These are phyloP conservation scores for Norana najaformis DNA, from an alignment of 2,888 invertebrate species.

Conservation along the genomic window DNA sequence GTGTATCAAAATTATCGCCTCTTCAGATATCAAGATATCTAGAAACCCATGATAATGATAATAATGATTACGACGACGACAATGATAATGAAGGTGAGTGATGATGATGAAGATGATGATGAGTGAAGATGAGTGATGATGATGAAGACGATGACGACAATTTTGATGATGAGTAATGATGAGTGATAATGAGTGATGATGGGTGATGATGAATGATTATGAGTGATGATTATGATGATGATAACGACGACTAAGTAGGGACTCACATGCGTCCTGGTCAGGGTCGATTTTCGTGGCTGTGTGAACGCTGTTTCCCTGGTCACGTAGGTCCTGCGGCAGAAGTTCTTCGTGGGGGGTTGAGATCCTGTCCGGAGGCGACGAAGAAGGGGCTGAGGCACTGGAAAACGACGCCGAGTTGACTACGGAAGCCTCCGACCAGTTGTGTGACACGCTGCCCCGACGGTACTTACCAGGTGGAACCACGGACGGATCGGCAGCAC, in stretches of 20 bases:
- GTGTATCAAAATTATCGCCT: too few species aligned
- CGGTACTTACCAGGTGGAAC: slow-evolving; percentile 42
- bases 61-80: too few species aligned
- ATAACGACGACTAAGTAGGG: neutral
- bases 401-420: slow-evolving; percentile 20
- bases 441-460: slow-evolving; percentile 38
- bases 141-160: neutral
- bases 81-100: neutral
- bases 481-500: slow-evolving; percentile 32
- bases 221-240: slow-evolving; percentile 20
- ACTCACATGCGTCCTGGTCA: slow-evolving; percentile 15
- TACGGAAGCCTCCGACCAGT: slow-evolving; percentile 38
- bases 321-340: slow-evolving; percentile 14
- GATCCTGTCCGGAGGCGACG: slow-evolving; percentile 10
- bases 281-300: slow-evolving; percentile 24
- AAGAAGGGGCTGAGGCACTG: neutral
- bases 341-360: slow-evolving; percentile 14
- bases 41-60: too few species aligned
- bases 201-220: slow-evolving; percentile 28
- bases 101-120: slow-evolving; percentile 28
- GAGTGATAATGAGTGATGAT: slow-evolving; percentile 28
- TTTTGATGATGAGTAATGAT: slow-evolving; percentile 20
- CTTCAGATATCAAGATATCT: too few species aligned
- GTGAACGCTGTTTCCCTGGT: neutral
- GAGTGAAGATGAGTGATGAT: slow-evolving; percentile 25